Evolutionary conservation across 2,113 vertebrate species (phyloP).

Genomic region (Scophthalmus maximus): DNA sequence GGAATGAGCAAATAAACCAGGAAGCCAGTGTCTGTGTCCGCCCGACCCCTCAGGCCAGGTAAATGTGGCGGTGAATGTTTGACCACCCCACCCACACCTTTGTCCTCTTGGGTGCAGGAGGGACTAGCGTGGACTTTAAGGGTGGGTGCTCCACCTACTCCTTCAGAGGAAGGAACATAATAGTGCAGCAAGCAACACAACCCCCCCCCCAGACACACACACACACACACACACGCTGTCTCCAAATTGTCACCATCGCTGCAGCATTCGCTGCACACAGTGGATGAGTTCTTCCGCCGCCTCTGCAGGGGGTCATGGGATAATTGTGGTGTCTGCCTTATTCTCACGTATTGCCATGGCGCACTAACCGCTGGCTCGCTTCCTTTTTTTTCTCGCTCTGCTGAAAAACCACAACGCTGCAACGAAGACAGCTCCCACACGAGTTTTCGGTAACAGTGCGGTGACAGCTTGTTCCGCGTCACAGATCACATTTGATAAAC

Average conservation of each 20-base stretch:
- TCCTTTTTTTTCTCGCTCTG: conserved; percentile 4
- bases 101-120: conserved; percentile 30
- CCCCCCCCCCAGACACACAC: not conserved
- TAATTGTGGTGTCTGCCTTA: conserved; percentile 27
- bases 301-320: conserved; percentile 32
- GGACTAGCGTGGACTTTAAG: not conserved
- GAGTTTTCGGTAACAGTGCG: conserved; percentile 1
- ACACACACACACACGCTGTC: not conserved
- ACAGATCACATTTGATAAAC: not conserved
- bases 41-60: conserved; percentile 29
- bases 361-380: not conserved
- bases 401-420: conserved; percentile 17
- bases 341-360: not conserved
- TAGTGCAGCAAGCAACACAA: not conserved
- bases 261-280: conserved; percentile 4
- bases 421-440: not conserved
- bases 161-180: not conserved
- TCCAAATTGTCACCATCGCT: not conserved
- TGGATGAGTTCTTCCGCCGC: not conserved
- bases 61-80: conserved; percentile 3
- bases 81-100: conserved; percentile 45
- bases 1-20: not conserved
- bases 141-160: not conserved
- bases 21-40: not conserved
- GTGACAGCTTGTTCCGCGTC: not conserved